A percentile compares a stretch with the other conserved stretches of the same genome.
These are phyloP conservation scores for Alauda arvensis DNA, from an alignment of 2,797 vertebrate species.

Conservation along the genomic window DNA sequence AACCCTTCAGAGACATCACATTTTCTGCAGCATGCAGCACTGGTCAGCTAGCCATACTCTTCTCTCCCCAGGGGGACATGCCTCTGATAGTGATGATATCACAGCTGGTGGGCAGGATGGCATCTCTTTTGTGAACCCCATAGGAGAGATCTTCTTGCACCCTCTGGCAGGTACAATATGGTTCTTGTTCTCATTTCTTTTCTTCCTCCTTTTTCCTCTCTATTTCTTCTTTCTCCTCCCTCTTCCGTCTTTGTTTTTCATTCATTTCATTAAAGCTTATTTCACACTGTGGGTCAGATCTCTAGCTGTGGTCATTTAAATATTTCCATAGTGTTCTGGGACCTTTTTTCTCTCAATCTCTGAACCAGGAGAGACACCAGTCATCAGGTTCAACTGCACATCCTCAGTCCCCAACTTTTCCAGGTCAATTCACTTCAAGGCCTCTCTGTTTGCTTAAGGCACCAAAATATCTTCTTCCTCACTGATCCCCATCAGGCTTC, in stretches of 20 bases:
- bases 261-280: neutral
- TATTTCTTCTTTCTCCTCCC: neutral
- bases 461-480: neutral
- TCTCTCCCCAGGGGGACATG: slow-evolving; percentile 78
- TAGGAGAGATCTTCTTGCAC: slow-evolving; percentile 86
- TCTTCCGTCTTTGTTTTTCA: neutral
- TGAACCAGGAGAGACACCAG: neutral
- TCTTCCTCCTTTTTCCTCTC: neutral
- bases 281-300: neutral
- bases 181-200: neutral
- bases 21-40: neutral
- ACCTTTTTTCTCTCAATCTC: neutral
- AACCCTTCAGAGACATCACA: neutral
- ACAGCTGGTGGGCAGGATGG: slow-evolving; percentile 85
- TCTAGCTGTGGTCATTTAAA: neutral
- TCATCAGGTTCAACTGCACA: neutral
- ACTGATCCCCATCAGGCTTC: neutral
- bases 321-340: neutral
- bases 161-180: slow-evolving; percentile 83
- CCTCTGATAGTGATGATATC: slow-evolving; percentile 78
- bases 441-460: neutral
- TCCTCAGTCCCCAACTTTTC: neutral
- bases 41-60: neutral
- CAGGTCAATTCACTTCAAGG: neutral
- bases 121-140: slow-evolving; percentile 86